Percentiles rank a stretch among this genome's conserved stretches.
Conservation (phyloP, 2,113 vertebrate genomes). For the Limanda limanda region DNA sequence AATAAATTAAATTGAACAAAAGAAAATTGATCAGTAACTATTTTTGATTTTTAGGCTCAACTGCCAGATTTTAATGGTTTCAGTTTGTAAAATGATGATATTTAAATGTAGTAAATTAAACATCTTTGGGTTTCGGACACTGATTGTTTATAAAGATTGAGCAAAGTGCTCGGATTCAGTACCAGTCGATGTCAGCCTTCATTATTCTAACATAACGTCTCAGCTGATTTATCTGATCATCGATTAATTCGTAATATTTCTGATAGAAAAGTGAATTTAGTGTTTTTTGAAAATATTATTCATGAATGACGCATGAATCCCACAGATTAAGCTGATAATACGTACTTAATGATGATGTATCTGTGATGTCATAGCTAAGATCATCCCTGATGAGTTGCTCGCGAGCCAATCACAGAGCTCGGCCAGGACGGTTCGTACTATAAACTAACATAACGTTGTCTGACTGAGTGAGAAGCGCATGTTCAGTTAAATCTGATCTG, state of each 20-base stretch:
- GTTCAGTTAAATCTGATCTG: constrained; percentile 39
- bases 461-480: constrained; percentile 23
- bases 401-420: constrained; percentile 43
- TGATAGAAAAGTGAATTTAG: constrained; percentile 13
- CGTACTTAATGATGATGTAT: constrained; percentile 55
- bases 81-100: no score
- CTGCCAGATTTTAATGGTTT: no score
- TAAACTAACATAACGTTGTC: constrained; percentile 39
- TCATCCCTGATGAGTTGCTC: constrained; percentile 42
- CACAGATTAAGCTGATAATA: constrained; percentile 55
- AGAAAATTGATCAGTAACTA: no score
- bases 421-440: constrained; percentile 3
- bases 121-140: no score
- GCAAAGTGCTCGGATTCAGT: no score
- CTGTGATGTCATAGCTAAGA: constrained; percentile 67
- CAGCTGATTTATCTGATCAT: constrained; percentile 5
- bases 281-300: constrained; percentile 18
- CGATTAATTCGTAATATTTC: constrained; percentile 9
- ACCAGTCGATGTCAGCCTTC: no score
- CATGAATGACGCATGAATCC: constrained; percentile 67
- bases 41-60: no score
- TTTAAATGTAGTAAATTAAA: no score
- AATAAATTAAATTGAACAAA: neutral
- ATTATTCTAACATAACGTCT: neutral
- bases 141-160: no score